Conservation (phyloP, 37 sponge, comb jelly and placozoan genomes). For the Ianthella basta region DNA sequence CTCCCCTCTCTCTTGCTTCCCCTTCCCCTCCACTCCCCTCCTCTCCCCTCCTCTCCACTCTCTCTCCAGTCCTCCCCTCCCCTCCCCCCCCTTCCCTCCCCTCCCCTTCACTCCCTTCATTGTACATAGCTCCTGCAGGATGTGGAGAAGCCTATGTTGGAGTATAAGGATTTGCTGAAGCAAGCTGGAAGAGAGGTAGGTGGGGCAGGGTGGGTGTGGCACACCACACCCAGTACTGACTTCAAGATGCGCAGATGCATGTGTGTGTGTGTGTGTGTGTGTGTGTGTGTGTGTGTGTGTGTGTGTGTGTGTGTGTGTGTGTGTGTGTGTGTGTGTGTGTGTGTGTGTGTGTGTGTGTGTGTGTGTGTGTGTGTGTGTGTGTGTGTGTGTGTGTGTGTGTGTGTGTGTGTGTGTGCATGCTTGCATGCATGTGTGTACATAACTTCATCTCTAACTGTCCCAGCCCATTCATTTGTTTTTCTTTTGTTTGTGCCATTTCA, state of each 20-base stretch:
- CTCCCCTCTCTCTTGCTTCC: no score
- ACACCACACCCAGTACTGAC: conserved; percentile 79
- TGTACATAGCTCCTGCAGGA: conserved; percentile 26
- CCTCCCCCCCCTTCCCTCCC: no score
- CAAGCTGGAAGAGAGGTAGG: conserved; percentile 74
- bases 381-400: no score
- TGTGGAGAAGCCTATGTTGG: conserved; percentile 67
- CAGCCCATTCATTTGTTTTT: no score
- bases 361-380: not conserved
- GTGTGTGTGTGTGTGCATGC: no score
- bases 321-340: not conserved
- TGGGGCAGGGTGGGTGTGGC: conserved; percentile 84
- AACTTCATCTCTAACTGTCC: not conserved
- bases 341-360: not conserved
- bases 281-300: not conserved
- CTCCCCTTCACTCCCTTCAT: no score
- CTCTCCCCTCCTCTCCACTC: no score
- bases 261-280: no score
- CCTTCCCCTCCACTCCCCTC: no score
- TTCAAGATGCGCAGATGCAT: not conserved
- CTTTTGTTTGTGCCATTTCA: conserved; percentile 3
- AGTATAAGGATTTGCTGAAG: conserved; percentile 77
- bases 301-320: not conserved
- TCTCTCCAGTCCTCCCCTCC: no score
- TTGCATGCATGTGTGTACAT: no score